Evolutionary conservation across 1,140 invertebrate species (phyloP), one percentile per base, ranked within the genome.

Genomic region (Maniola jurtina): DNA sequence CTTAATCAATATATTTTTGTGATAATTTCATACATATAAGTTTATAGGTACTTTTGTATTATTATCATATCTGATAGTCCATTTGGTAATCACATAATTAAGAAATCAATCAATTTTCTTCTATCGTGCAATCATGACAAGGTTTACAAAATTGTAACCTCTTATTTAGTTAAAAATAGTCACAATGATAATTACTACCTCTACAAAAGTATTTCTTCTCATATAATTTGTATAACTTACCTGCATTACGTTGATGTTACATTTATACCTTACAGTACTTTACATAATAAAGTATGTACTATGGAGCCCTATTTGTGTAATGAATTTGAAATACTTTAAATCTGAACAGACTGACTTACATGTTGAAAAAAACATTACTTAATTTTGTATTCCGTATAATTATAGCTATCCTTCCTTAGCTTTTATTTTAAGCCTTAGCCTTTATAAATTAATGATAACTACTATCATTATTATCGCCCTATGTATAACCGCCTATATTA

Each of bases 1-100:
- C 6, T 57, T 40, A 57, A 57, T 40, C 52, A 55, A 34, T 9
- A 55, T 55, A 55, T 55, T 55, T 33, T 55, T 55, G 52, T 55
- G 52, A 55, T 55, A 55, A 33, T 25, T 55, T n/a, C 42, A n/a
- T 45, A n/a, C 48, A 52, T 52, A 25, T 16, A 52, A 52, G 48
- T 52, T 52, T n/a, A 16, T 25, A 52, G 14, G 14, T 2, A 52
- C 48, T 52, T 52, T 52, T 52, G 16, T 52, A 25, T 38, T 38
- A 9, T 9, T 38, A 25, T 25, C 4, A 25, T 38, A 45, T 45
- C 9, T 45, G 5, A 45, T 45, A 45, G 42, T 45, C 38, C 38
- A 9, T 38, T 45, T 45, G 13, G 2, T 11, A 45, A 45, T 45
- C 9, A 45, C 13, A 2, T 11, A 45, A n/a, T 25, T 25, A 25